Percentiles rank a stretch among this genome's conserved stretches.
phyloP scores from a whole-genome alignment of 23 tunicate genomes.

The Botrylloides violaceus region DNA sequence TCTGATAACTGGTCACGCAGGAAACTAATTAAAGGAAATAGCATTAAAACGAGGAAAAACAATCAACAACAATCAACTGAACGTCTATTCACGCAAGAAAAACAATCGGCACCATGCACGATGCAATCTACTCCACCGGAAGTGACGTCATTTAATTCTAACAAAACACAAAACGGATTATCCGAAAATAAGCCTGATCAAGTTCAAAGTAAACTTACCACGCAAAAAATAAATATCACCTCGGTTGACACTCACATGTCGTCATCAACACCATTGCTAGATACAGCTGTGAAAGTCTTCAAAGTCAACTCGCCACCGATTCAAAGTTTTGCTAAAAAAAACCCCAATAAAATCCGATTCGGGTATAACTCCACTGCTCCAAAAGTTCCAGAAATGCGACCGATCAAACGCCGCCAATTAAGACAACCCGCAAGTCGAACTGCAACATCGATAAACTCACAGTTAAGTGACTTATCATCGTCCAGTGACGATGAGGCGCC shows the following conservation, averaged over 20 bases:
- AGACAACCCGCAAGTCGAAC: background rate
- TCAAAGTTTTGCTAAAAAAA: background rate
- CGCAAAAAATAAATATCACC: background rate
- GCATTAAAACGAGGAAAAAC: background rate
- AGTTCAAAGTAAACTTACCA: no score
- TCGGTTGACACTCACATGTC: background rate
- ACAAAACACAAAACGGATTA: background rate
- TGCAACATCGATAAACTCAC: background rate
- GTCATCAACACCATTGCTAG: background rate
- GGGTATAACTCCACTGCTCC: slow-evolving; percentile 10
- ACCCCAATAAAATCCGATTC: background rate
- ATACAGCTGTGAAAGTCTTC: background rate
- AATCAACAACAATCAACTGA: no score
- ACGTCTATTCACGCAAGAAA: background rate
- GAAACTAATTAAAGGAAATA: background rate
- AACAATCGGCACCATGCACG: background rate
- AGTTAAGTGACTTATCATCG: background rate
- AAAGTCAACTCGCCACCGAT: background rate
- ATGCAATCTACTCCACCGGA: background rate
- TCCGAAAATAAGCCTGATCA: background rate
- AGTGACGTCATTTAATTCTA: background rate
- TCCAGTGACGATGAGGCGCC: slow-evolving; percentile 14
- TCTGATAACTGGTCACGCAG: slow-evolving; percentile 7
- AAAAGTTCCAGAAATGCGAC: slow-evolving; percentile 12
- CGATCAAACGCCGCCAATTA: slow-evolving; percentile 5